These are phyloP conservation scores for Paguma larvata DNA, from an alignment of 2,797 vertebrate genomes.

Conservation along the genomic window DNA sequence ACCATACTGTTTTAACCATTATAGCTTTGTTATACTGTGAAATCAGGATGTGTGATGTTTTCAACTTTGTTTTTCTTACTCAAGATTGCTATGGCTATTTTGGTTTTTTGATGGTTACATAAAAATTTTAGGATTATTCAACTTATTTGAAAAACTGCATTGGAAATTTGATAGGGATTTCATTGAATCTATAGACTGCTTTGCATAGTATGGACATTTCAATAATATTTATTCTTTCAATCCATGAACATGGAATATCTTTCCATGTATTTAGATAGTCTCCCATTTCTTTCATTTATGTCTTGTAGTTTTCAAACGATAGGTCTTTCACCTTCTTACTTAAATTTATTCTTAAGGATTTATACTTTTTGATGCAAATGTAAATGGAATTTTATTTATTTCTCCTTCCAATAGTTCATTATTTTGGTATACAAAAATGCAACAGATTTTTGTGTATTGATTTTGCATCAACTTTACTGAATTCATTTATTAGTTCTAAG, in stretches of 20 bases:
- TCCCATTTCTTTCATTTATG: background rate
- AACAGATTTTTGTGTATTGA: background rate
- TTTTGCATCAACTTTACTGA: background rate
- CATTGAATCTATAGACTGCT: background rate
- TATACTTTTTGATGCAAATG: background rate
- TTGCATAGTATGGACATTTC: background rate
- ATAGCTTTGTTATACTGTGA: background rate
- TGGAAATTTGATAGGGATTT: background rate
- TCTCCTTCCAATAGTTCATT: background rate
- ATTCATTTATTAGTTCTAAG: background rate
- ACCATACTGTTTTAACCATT: background rate
- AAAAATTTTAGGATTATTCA: background rate
- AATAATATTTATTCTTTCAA: background rate
- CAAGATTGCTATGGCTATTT: background rate
- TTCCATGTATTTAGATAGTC: background rate
- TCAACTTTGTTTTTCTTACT: background rate
- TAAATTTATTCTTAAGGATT: background rate
- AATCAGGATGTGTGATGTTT: background rate
- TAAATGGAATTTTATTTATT: background rate
- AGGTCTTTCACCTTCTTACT: background rate
- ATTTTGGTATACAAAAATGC: background rate
- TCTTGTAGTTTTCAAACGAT: background rate
- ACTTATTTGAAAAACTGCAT: background rate
- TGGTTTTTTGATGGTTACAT: background rate
- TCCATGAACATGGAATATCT: background rate